phyloP scores from a whole-genome alignment of 2,797 vertebrate genomes.

The Carcharodon carcharias region DNA sequence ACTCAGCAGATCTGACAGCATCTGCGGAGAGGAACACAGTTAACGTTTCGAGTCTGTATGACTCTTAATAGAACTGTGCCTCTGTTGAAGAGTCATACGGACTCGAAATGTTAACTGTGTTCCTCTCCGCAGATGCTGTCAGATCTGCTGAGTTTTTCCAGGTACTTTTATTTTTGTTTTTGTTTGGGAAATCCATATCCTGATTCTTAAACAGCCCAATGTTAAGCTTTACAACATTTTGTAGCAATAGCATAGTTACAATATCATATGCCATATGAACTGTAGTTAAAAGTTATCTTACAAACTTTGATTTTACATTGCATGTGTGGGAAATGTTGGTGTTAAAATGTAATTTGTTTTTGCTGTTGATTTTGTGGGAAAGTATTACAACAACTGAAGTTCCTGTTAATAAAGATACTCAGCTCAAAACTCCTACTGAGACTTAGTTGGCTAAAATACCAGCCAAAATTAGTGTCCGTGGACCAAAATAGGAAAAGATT shows the following conservation, averaged over 20 bases:
- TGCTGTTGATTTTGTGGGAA: background rate
- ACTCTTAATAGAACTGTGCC: too few species aligned
- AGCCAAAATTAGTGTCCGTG: background rate
- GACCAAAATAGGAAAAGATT: background rate
- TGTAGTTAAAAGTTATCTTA: too few species aligned
- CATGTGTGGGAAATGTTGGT: background rate
- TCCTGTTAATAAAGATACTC: background rate
- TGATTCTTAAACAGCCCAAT: background rate
- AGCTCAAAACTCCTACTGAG: background rate
- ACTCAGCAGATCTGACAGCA: too few species aligned
- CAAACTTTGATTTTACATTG: background rate
- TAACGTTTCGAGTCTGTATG: too few species aligned
- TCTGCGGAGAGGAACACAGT: too few species aligned
- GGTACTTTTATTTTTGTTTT: too few species aligned
- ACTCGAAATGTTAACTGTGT: too few species aligned
- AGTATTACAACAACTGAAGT: background rate
- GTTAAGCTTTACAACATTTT: background rate
- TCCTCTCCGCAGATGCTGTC: too few species aligned
- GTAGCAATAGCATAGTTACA: background rate
- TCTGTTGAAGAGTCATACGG: too few species aligned
- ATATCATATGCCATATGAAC: background rate
- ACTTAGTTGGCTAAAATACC: background rate
- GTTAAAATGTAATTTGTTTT: background rate
- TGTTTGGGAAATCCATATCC: background rate
- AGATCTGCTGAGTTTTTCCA: too few species aligned